phyloP scores from a whole-genome alignment of 2,888 invertebrate species.

The Pasiphila rectangulata region DNA sequence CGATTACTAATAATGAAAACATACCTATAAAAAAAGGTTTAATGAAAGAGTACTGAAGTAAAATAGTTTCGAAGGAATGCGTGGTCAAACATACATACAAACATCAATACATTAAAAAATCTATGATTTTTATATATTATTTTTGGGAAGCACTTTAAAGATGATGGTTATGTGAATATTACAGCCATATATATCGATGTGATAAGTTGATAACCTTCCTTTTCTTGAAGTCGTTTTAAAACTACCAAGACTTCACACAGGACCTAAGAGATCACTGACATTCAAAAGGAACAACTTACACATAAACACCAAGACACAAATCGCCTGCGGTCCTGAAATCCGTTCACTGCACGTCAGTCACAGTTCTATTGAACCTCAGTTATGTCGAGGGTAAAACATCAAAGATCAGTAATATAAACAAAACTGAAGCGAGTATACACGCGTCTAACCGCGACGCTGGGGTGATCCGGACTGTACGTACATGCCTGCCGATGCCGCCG shows the following conservation, averaged over 20 bases:
- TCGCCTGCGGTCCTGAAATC: constrained; percentile 34
- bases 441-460: constrained; percentile 54
- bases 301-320: constrained; percentile 30
- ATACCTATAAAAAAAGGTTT: too few relatives aligned
- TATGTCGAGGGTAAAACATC: constrained; percentile 13
- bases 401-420: constrained; percentile 12
- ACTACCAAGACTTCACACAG: too few relatives aligned
- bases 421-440: constrained; percentile 32
- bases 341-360: constrained; percentile 43
- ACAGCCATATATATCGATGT: too few relatives aligned
- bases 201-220: too few relatives aligned
- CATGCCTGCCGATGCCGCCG: constrained; percentile 37
- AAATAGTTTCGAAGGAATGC: too few relatives aligned
- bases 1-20: too few relatives aligned
- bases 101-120: too few relatives aligned
- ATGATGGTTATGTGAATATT: too few relatives aligned
- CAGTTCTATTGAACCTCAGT: constrained; percentile 31
- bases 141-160: too few relatives aligned
- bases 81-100: too few relatives aligned
- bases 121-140: too few relatives aligned
- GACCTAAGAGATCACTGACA: constrained; percentile 11
- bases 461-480: constrained; percentile 55
- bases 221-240: not conserved
- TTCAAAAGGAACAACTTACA: constrained; percentile 35
- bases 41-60: too few relatives aligned